Conservation (phyloP, 2,797 vertebrate species). For the Peromyscus eremicus region DNA sequence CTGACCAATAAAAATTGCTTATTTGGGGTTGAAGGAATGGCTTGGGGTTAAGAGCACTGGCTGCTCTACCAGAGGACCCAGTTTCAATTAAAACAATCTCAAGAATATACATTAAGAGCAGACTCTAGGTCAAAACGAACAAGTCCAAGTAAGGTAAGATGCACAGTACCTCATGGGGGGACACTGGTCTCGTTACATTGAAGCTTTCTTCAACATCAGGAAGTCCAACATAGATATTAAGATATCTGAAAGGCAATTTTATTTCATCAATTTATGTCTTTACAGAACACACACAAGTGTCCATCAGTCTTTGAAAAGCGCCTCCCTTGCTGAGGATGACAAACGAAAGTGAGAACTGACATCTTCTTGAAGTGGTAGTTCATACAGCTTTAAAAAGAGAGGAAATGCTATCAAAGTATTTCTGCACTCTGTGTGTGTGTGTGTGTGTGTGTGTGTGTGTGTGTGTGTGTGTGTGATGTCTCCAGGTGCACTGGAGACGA, state of each 20-base stretch:
- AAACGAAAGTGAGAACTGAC: background rate
- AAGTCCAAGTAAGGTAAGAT: slow-evolving; percentile 17
- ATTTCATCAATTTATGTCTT: slow-evolving; percentile 6
- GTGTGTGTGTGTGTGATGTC: background rate
- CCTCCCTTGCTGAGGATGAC: slow-evolving; percentile 16
- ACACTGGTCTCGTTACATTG: slow-evolving; percentile 97
- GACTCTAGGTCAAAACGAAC: slow-evolving; percentile 23
- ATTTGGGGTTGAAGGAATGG: background rate
- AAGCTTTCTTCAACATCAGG: slow-evolving; percentile 99
- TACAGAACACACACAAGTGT: background rate
- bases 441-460: background rate
- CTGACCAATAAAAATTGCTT: background rate
- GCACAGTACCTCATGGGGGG: slow-evolving; percentile 96
- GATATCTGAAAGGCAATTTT: slow-evolving; percentile 91
- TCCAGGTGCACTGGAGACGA: background rate
- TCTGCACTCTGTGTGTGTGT: background rate
- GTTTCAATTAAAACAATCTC: slow-evolving; percentile 29
- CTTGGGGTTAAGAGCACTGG: background rate
- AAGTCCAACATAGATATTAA: slow-evolving; percentile 98
- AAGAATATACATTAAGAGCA: slow-evolving; percentile 30
- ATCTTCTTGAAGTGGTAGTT: slow-evolving; percentile 1
- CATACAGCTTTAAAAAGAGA: background rate
- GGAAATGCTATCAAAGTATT: background rate
- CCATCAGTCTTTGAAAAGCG: slow-evolving; percentile 27
- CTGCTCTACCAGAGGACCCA: background rate